phyloP scores from a whole-genome alignment of 2,113 vertebrate genomes.

The Glareola pratincola region DNA sequence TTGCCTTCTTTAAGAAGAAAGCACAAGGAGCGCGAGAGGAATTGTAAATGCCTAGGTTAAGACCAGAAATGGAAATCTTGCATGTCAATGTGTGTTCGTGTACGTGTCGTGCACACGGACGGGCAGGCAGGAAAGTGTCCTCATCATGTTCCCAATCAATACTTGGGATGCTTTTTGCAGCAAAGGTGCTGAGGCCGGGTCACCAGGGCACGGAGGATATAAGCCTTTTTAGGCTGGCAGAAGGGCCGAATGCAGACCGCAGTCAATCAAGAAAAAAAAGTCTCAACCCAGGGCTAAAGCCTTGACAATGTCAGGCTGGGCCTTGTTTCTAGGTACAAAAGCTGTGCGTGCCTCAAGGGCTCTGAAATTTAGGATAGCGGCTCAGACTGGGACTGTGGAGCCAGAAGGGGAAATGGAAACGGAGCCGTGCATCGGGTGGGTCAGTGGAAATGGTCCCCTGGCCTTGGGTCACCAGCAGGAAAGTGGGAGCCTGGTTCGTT shows the following conservation, averaged over 20 bases:
- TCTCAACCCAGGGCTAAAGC: not conserved
- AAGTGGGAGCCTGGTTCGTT: not conserved
- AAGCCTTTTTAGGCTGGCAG: not conserved
- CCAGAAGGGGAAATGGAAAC: not conserved
- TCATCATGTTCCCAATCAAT: not conserved
- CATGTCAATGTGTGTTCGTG: not conserved
- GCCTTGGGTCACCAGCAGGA: not conserved
- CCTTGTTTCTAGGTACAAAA: not conserved
- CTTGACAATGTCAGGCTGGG: not conserved
- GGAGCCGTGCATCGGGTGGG: not conserved
- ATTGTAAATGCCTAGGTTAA: constrained; percentile 45
- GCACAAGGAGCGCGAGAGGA: constrained; percentile 16
- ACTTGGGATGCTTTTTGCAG: not conserved
- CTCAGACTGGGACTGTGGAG: not conserved
- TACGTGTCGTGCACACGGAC: not conserved
- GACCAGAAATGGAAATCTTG: not conserved
- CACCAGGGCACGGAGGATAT: not conserved
- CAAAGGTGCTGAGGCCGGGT: constrained; percentile 20
- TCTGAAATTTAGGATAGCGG: not conserved
- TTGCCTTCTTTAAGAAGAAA: constrained; percentile 56
- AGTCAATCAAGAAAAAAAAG: not conserved
- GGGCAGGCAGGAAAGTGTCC: not conserved
- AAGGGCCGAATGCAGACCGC: not conserved
- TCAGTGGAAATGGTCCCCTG: accelerated
- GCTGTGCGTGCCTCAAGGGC: not conserved